Percentiles rank a stretch among this genome's conserved stretches.
phyloP scores from a whole-genome alignment of 1,140 invertebrate species.

The Drosophila persimilis region DNA sequence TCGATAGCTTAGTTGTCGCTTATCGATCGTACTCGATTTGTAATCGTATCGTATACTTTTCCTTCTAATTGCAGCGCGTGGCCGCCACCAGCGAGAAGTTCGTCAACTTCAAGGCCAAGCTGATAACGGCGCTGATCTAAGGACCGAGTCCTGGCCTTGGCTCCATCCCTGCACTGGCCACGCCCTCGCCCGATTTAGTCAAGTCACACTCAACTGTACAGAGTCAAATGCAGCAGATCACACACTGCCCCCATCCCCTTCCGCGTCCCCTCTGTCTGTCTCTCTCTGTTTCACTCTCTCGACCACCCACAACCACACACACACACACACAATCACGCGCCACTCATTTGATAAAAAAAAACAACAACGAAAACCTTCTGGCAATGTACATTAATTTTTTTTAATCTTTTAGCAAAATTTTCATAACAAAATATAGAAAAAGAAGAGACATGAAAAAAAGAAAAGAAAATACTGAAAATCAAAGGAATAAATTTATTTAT shows the following conservation, averaged over 20 bases:
- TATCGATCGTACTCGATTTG: background rate
- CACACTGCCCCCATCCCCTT: background rate
- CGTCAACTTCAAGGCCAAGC: slow-evolving; percentile 94
- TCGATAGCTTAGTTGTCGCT: too few species aligned
- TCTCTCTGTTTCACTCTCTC: slow-evolving; percentile 1
- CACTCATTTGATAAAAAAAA: slow-evolving; percentile 26
- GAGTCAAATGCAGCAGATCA: slow-evolving; percentile 61
- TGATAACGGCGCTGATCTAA: slow-evolving; percentile 94
- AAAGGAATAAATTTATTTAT: slow-evolving; percentile 60
- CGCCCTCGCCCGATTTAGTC: slow-evolving; percentile 63
- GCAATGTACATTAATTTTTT: slow-evolving; percentile 39
- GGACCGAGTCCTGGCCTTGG: slow-evolving; percentile 68
- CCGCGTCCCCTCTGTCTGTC: background rate
- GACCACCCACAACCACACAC: too few species aligned
- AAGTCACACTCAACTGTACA: slow-evolving; percentile 66
- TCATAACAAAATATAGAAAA: slow-evolving; percentile 48
- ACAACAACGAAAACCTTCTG: slow-evolving; percentile 28
- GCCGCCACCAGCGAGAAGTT: slow-evolving; percentile 93
- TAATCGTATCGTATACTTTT: slow-evolving; percentile 54
- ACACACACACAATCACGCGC: slow-evolving; percentile 23
- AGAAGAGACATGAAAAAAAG: slow-evolving; percentile 13
- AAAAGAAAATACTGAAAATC: slow-evolving; percentile 24
- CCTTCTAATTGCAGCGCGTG: slow-evolving; percentile 85
- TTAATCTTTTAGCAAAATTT: slow-evolving; percentile 57
- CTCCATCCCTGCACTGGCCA: slow-evolving; percentile 26